Conservation (phyloP, 2,797 vertebrate species). For the Pseudochaenichthys georgianus region DNA sequence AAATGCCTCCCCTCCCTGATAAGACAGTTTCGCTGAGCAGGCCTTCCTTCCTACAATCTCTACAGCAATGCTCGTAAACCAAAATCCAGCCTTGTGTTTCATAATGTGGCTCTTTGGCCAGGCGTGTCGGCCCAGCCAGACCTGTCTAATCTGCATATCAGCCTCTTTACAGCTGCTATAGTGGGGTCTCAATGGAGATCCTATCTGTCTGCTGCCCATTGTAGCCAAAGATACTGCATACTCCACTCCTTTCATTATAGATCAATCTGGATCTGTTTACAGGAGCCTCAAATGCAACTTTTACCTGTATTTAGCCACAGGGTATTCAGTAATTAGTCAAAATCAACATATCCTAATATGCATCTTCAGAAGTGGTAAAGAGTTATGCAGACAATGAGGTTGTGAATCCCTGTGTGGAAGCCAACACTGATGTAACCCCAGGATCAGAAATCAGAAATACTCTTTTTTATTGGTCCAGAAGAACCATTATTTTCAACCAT, state of each 20-base stretch:
- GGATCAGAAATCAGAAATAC: no score
- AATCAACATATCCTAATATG: conserved; percentile 42
- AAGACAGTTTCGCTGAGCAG: background rate
- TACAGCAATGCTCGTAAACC: conserved; percentile 18
- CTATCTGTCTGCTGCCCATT: conserved; percentile 43
- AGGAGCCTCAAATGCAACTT: conserved; percentile 31
- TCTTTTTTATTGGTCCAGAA: no score
- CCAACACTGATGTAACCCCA: no score
- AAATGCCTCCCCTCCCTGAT: conserved; percentile 47
- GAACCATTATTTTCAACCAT: background rate
- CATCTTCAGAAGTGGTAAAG: conserved; percentile 32
- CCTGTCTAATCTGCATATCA: conserved; percentile 55
- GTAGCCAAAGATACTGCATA: conserved; percentile 30
- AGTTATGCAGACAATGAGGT: conserved; percentile 12
- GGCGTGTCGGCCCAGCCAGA: conserved; percentile 19
- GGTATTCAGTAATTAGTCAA: conserved; percentile 25
- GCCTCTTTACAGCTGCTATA: conserved; percentile 49
- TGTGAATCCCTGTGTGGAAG: conserved; percentile 16
- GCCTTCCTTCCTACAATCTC: conserved; percentile 31
- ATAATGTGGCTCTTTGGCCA: conserved; percentile 35
- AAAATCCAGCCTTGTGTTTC: conserved; percentile 15
- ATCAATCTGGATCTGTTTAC: conserved; percentile 36
- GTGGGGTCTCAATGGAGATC: conserved; percentile 28
- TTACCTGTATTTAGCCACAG: background rate
- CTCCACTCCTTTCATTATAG: conserved; percentile 53